Conservation (phyloP, 2,113 vertebrate species). For the Brienomyrus brachyistius region DNA sequence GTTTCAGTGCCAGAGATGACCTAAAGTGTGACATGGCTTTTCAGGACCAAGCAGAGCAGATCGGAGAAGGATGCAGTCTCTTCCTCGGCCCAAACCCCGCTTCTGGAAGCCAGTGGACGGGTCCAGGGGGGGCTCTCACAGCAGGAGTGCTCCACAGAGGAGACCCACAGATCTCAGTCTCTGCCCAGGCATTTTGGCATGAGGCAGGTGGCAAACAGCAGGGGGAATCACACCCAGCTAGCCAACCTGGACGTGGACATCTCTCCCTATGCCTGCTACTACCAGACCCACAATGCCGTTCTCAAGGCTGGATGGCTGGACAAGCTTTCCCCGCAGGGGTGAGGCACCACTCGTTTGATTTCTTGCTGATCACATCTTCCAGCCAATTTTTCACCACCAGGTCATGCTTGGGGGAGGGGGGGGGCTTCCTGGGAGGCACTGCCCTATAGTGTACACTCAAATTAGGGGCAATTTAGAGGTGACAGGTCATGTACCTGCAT, state of each 20-base stretch:
- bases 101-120: background rate
- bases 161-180: background rate
- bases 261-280: conserved; percentile 71
- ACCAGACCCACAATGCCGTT: conserved; percentile 51
- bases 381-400: background rate
- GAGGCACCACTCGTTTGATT: conserved; percentile 14
- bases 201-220: background rate
- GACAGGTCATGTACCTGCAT: background rate
- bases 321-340: conserved; percentile 74
- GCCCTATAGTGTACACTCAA: background rate
- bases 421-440: background rate
- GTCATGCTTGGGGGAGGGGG: background rate
- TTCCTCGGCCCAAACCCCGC: background rate
- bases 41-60: background rate
- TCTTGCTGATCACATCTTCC: background rate
- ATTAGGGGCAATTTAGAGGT: background rate
- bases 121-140: background rate
- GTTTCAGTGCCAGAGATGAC: background rate
- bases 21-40: background rate
- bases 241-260: conserved; percentile 35
- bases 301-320: conserved; percentile 70
- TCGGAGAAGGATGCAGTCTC: background rate
- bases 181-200: background rate
- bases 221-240: background rate
- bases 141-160: background rate